Percentiles rank a stretch among this genome's conserved stretches.
These are phyloP conservation scores for Lineus longissimus DNA, from an alignment of 1,140 invertebrate species.

Conservation along the genomic window DNA sequence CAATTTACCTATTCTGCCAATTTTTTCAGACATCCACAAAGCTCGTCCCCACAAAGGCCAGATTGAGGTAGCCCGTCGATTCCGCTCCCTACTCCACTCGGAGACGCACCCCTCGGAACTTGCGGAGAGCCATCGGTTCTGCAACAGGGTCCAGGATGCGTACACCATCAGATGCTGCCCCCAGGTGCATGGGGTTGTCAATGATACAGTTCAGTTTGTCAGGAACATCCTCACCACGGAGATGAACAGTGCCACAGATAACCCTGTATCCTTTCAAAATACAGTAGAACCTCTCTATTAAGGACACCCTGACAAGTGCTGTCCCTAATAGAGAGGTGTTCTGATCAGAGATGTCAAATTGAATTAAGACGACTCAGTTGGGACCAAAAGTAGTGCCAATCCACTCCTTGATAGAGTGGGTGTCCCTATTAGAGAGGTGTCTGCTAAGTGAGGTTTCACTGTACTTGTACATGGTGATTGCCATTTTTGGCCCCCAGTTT, in stretches of 20 bases:
- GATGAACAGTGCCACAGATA: constrained; percentile 73
- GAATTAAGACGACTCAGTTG: too few species aligned
- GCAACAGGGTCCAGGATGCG: constrained; percentile 70
- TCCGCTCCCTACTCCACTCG: constrained; percentile 67
- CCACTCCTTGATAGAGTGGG: too few species aligned
- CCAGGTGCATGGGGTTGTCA: constrained; percentile 67
- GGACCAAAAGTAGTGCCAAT: too few species aligned
- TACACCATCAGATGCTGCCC: constrained; percentile 72
- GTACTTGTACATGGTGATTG: too few species aligned
- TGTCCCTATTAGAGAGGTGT: too few species aligned
- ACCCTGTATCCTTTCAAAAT: constrained; percentile 60
- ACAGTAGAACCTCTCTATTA: too few species aligned
- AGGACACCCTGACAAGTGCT: constrained; percentile 21
- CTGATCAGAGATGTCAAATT: too few species aligned
- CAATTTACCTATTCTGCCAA: too few species aligned
- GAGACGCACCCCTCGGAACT: constrained; percentile 68
- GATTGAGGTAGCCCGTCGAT: constrained; percentile 61
- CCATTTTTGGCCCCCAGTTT: too few species aligned
- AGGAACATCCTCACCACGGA: constrained; percentile 63
- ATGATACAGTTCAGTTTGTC: constrained; percentile 71
- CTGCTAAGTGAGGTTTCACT: too few species aligned
- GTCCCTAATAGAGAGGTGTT: too few species aligned
- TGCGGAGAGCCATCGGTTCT: constrained; percentile 68
- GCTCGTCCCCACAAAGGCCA: constrained; percentile 69
- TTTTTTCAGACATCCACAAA: constrained; percentile 62